A percentile compares a stretch with the other conserved stretches of the same genome.
These are phyloP conservation scores for Fragum whitleyi DNA, from an alignment of 2,888 invertebrate genomes.

Conservation along the genomic window DNA sequence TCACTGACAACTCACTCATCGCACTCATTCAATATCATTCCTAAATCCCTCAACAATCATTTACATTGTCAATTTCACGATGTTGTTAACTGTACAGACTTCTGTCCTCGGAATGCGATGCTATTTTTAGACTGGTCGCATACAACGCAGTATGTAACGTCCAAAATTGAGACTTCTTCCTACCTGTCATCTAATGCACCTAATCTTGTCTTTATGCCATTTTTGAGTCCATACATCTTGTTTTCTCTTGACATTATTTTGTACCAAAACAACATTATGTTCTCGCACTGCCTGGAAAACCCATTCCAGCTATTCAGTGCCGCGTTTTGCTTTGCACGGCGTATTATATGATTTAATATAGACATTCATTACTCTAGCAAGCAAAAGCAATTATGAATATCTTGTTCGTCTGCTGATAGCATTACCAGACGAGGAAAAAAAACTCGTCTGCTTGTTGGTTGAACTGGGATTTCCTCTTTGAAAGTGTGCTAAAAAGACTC, in stretches of 20 bases:
- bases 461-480: slow-evolving; percentile 11
- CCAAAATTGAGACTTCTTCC: too few relatives aligned
- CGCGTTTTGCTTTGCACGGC: slow-evolving; percentile 22
- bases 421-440: slow-evolving; percentile 8
- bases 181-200: too few relatives aligned
- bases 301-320: slow-evolving; percentile 11
- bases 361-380: slow-evolving; percentile 19
- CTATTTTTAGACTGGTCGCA: too few relatives aligned
- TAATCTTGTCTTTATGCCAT: too few relatives aligned
- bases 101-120: too few relatives aligned
- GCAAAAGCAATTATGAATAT: slow-evolving; percentile 18
- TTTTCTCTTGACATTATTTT: neutral
- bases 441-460: neutral
- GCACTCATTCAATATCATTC: too few relatives aligned
- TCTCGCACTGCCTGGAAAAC: neutral
- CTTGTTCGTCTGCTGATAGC: neutral
- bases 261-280: neutral
- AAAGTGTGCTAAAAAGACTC: slow-evolving; percentile 21
- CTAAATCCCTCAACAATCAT: too few relatives aligned
- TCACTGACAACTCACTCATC: too few relatives aligned
- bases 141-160: too few relatives aligned
- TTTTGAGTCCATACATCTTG: too few relatives aligned
- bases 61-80: too few relatives aligned
- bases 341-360: slow-evolving; percentile 31
- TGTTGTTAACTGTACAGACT: too few relatives aligned